Evolutionary conservation across 1,140 invertebrate genomes (phyloP), one percentile per base, ranked within the genome.

Genomic region (Geopemphigus sp.): DNA sequence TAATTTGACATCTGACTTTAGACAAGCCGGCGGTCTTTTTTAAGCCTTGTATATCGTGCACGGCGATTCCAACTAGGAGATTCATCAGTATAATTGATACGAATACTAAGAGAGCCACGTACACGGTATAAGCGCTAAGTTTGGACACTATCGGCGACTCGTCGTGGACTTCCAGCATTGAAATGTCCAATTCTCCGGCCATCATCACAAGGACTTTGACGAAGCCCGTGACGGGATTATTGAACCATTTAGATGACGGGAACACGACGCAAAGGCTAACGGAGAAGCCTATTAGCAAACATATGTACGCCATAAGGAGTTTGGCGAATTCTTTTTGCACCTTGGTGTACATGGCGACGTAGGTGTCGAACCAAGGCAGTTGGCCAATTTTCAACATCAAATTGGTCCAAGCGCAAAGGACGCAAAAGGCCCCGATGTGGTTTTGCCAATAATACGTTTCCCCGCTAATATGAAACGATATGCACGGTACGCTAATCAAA

Each of bases 141-240:
- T 78, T 59, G 8, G 74, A 61, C 45, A 26, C 47, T n/a, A 61
- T n/a, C 1, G 74, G 32, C 3, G 74, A 63, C 8, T 50, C 14
- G 39, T 78, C 59, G 22, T 63, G 57, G 10, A 59, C 39, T 19
- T 78, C 74, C 17, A 78, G 47, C 26, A 92, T 85, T 73, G 91
- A 90, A 56, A 93, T 87, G 83, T 92, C 91, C 68, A 93, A 85
- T 84, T 95, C 94, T 0, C 94, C 94, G 2, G 94, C 94, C 93
- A 95, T 95, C 93, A 95, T 95, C 0, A 94, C 93, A 50, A 95
- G 85, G 1, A 94, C 92, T 8, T 94, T 93, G 45, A 95, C 92
- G 61, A 94, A 89, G n/a, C 91, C 91, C 84, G 91, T 90, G 80
- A 93, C 90, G 1, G 92, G 91, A 86, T 92, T 92, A 26, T 90